Percentiles rank a stretch among this genome's conserved stretches.
phyloP scores from a whole-genome alignment of 2,888 invertebrate species.

The Hirtodrosophila alboralis region DNA sequence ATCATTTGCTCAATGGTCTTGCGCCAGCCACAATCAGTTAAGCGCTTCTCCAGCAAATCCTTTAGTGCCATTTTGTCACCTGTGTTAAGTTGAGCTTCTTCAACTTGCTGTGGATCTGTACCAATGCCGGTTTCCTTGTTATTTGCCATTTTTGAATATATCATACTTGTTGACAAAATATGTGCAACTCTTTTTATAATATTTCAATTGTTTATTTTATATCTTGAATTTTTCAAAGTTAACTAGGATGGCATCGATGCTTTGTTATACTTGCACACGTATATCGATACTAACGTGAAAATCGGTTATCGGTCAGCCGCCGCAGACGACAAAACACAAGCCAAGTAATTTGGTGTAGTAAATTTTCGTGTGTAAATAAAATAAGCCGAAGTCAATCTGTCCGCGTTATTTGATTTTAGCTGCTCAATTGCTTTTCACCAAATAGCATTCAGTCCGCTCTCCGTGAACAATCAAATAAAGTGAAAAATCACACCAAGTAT shows the following conservation, averaged over 20 bases:
- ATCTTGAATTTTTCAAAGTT: too few species aligned
- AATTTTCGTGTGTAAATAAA: neutral
- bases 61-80: constrained; percentile 85
- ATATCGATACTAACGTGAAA: too few species aligned
- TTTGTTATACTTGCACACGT: neutral
- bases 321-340: neutral
- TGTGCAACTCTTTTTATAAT: neutral
- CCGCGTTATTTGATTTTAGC: neutral
- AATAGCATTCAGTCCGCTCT: neutral
- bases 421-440: neutral
- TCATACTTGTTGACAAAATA: neutral
- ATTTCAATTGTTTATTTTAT: too few species aligned
- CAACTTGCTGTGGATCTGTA: constrained; percentile 55
- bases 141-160: constrained; percentile 38
- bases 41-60: constrained; percentile 89
- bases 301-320: constrained; percentile 7
- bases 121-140: constrained; percentile 50
- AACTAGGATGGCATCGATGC: neutral
- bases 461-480: neutral
- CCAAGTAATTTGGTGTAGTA: neutral
- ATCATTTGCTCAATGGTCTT: constrained; percentile 94
- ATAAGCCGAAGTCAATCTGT: neutral
- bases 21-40: constrained; percentile 97
- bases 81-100: constrained; percentile 33
- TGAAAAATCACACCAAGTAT: neutral